These are phyloP conservation scores for Camponotus floridanus DNA, from an alignment of 1,140 invertebrate species.

Conservation along the genomic window DNA sequence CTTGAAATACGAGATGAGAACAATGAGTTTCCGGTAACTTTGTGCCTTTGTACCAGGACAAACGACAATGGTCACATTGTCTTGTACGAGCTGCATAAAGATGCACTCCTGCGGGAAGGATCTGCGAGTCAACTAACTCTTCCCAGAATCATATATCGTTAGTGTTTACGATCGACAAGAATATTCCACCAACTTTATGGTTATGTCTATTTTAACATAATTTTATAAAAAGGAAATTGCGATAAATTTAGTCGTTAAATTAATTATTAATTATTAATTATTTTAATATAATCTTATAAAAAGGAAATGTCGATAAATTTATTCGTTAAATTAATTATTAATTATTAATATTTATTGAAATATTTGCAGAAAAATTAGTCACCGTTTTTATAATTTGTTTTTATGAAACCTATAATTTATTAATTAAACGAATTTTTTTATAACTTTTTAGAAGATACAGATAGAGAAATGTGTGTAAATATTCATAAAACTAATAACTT, in stretches of 20 bases:
- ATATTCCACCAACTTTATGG: not conserved
- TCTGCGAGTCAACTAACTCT: conserved; percentile 12
- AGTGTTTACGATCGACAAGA: not conserved
- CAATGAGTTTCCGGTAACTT: conserved; percentile 75
- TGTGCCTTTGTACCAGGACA: conserved; percentile 20
- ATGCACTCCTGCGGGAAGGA: conserved; percentile 44
- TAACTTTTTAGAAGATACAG: not conserved
- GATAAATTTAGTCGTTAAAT: conserved; percentile 16
- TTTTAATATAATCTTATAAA: not conserved
- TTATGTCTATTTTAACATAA: not conserved
- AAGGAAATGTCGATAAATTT: conserved; percentile 8
- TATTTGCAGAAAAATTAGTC: not conserved
- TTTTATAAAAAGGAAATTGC: not conserved
- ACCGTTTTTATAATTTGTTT: not conserved
- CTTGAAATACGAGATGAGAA: conserved; percentile 60
- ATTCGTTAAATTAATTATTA: not conserved
- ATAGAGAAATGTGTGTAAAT: not conserved
- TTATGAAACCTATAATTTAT: not conserved
- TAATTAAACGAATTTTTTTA: not conserved
- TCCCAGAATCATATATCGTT: not conserved
- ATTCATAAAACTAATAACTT: not conserved
- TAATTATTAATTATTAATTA: not conserved
- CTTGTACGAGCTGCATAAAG: conserved; percentile 65
- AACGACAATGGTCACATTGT: conserved; percentile 74
- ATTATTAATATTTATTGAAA: not conserved